Base-by-base conservation (phyloP, 2,888 invertebrate species). In the Desoria tigrina region DNA sequence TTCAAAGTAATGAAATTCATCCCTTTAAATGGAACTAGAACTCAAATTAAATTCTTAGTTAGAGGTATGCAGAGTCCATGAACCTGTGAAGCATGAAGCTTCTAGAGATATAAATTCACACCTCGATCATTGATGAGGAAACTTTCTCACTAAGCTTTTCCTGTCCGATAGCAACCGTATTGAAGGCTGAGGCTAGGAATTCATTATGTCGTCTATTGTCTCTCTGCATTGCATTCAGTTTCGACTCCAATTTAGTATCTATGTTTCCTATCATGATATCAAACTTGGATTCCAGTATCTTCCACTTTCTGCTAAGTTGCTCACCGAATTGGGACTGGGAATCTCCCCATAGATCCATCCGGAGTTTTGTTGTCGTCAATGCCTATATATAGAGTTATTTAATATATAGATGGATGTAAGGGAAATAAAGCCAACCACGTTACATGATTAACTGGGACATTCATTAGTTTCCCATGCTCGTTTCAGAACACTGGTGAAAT, bases 171-270 rank as follows among this genome's bases (percentile, higher is more conserved):
- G 65, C 54, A 32, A 69, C 68, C 21, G 62, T 49, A 42, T 58
- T 69, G 58, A 72, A 67, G 24, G 65, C 59, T 9, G 60, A 51
- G 16, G 57, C 64, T 55, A 75, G 39, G 42, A 69, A 71, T 45
- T 76, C 76, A 9, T 68, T 68, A 42, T 74, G 71, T 49, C 76
- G 42, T 28, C 76, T 59, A 42, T 73, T 73, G 58, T 76, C 76
- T 55, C 75, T 49, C 27, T 74, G 69, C 6, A 76, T 60, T n/a
- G 69, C 27, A 42, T 65, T 74, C 28, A 74, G 63, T 54, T 74
- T 75, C 6, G 66, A 60, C 28, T 75, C 76, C 24, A 75, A 54
- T 32, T 75, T 75, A 1, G 70, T 37, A 37, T 76, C 76, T 2
- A 74, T 53, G 14, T 62, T 61, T 9, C 45, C 57, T 18, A 74